Evolutionary conservation across 1,140 invertebrate species (phyloP).

Genomic region (Eueides isabella): DNA sequence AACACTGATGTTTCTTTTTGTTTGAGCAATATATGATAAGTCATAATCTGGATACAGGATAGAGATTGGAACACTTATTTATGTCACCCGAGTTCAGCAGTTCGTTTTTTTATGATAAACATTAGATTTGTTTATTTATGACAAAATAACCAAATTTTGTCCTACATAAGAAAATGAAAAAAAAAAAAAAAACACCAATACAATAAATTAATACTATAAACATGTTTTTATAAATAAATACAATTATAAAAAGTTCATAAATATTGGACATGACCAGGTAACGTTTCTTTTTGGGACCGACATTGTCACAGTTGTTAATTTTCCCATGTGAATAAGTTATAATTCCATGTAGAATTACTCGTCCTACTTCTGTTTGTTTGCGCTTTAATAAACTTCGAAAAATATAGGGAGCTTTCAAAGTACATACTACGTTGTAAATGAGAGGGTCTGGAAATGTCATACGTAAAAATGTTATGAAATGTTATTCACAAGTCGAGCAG

Average conservation of each 20-base stretch:
- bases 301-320: slow-evolving; percentile 19
- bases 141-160: neutral
- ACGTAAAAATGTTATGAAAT: neutral
- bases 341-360: slow-evolving; percentile 18
- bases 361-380: slow-evolving; percentile 15
- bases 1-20: too few relatives aligned
- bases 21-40: too few relatives aligned
- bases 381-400: slow-evolving; percentile 22
- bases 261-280: neutral
- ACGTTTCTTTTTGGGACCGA: slow-evolving; percentile 9
- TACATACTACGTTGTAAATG: slow-evolving; percentile 12
- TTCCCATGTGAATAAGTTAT: slow-evolving; percentile 28
- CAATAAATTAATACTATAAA: neutral
- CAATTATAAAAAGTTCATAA: neutral
- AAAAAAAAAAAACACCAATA: neutral
- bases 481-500: neutral
- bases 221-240: neutral
- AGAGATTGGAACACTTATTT: too few relatives aligned
- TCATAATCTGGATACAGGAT: too few relatives aligned
- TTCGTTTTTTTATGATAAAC: neutral
- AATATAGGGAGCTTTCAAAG: slow-evolving; percentile 1
- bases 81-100: neutral
- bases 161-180: neutral
- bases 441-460: slow-evolving; percentile 15
- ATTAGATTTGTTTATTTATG: neutral